A percentile compares a stretch with the other conserved stretches of the same genome.
These are phyloP conservation scores for Gisinianus flammeolus DNA, from an alignment of 2,888 invertebrate genomes.

Conservation along the genomic window DNA sequence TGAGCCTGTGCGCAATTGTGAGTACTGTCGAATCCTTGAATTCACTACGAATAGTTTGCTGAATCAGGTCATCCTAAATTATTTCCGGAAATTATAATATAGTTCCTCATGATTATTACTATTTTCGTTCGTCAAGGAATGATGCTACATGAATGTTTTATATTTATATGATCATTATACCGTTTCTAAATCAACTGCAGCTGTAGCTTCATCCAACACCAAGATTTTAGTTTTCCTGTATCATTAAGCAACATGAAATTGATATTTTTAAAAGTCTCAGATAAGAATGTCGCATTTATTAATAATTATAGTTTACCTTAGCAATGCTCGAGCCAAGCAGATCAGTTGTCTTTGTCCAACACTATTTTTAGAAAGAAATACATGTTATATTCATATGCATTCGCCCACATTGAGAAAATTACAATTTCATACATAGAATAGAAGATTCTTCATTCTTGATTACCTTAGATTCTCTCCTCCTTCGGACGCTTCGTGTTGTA, in stretches of 20 bases:
- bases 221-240: slow-evolving; percentile 52
- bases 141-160: too few relatives aligned
- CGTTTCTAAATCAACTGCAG: too few relatives aligned
- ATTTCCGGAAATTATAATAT: not conserved
- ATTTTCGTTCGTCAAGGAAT: too few relatives aligned
- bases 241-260: not conserved
- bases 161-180: too few relatives aligned
- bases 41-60: slow-evolving; percentile 77
- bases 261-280: not conserved
- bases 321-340: slow-evolving; percentile 54
- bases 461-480: slow-evolving; percentile 61
- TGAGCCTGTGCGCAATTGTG: slow-evolving; percentile 81
- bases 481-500: slow-evolving; percentile 62
- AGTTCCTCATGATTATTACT: too few relatives aligned
- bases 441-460: not conserved
- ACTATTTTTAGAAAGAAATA: slow-evolving; percentile 36
- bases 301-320: slow-evolving; percentile 51
- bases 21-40: slow-evolving; percentile 87
- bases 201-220: slow-evolving; percentile 69
- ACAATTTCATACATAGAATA: not conserved
- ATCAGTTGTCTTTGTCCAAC: slow-evolving; percentile 57
- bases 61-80: slow-evolving; percentile 77
- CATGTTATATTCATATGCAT: not conserved
- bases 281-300: not conserved
- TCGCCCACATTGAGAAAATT: not conserved